A percentile compares a stretch with the other conserved stretches of the same genome.
phyloP scores from a whole-genome alignment of 2,797 vertebrate species.

The Bovichtus variegatus region DNA sequence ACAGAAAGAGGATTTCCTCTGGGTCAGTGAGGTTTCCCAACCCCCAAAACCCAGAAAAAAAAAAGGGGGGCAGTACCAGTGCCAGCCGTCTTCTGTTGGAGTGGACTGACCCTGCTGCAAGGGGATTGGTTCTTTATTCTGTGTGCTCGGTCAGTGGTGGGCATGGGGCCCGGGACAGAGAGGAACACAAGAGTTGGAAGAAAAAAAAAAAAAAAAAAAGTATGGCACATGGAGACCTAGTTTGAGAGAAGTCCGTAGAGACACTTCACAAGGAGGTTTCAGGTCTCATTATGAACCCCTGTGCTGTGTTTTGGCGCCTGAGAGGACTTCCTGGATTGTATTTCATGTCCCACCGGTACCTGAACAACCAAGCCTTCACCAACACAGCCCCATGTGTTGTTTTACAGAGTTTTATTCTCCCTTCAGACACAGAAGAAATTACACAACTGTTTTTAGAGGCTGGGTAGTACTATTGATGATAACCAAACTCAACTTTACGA shows the following conservation, averaged over 20 bases:
- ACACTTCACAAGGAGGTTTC: slow-evolving; percentile 16
- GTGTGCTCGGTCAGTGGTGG: slow-evolving; percentile 66
- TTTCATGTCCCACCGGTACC: background rate
- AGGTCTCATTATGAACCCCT: background rate
- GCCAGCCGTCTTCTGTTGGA: slow-evolving; percentile 66
- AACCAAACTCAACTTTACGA: background rate
- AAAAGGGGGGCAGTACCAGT: slow-evolving; percentile 48
- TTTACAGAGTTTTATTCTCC: background rate
- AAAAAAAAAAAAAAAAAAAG: slow-evolving; percentile 7
- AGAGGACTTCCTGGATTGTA: background rate
- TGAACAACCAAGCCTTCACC: background rate
- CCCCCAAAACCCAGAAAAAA: slow-evolving; percentile 56
- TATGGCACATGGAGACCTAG: slow-evolving; percentile 66
- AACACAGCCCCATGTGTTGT: background rate
- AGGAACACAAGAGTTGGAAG: slow-evolving; percentile 54
- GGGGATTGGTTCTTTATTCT: slow-evolving; percentile 66
- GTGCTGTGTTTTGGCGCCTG: background rate
- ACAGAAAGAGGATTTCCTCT: slow-evolving; percentile 43
- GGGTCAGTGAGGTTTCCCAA: slow-evolving; percentile 62
- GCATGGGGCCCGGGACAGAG: slow-evolving; percentile 64
- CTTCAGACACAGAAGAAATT: background rate
- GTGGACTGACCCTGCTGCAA: slow-evolving; percentile 61
- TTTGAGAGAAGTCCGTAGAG: slow-evolving; percentile 34
- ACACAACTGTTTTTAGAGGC: background rate
- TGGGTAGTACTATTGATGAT: background rate